Base-by-base conservation (phyloP, 2,113 vertebrate genomes). In the Coptodon rendalli region DNA sequence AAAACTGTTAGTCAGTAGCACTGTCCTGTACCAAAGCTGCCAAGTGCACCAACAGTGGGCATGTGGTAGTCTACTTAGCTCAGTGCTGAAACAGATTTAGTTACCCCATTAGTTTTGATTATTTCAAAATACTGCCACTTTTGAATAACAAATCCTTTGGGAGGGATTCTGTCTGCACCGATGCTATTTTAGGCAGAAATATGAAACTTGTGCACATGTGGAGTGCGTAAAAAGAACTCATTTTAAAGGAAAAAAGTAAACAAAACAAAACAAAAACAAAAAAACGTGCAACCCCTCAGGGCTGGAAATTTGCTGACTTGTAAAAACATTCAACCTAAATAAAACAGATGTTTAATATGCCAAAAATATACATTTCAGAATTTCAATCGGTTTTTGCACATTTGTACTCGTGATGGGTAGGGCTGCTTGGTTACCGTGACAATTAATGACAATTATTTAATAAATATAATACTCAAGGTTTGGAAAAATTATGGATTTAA, bases 1-100 rank as follows among this genome's bases (percentile, higher is more conserved):
- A 90, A 94, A 93, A 94, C 86, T 87, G 81, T 80, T 83, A 88
- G 89, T 90, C 87, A 90, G 89, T 87, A 89, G 83, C 88, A 43
- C 90, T 68, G 57, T 87, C 91, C 82, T 53, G 73, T 73, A 81
- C 83, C 79, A 17, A 68, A 84, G 66, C 85, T 59, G 87, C 83
- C 82, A 34, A 12, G 79, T 50, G 11, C 79, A 80, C 85, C 91
- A 85, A 53, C 82, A 66, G 27, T 11, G 5, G 78, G 45, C 91
- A 91, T 89, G 86, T 91, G 93, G 86, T 81, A 19, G 89, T 82
- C 88, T 54, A 79, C 87, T 89, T 57, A 86, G 68, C 85, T 78
- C 78, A 12, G 38, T 2, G 48, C 86, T 87, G 79, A 34, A 91
- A 84, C 91, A 83, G 89, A 90, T 91, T 89, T 61, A 85, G 89